phyloP scores from a whole-genome alignment of 2,888 invertebrate genomes.

The Tanytarsus gracilentus region DNA sequence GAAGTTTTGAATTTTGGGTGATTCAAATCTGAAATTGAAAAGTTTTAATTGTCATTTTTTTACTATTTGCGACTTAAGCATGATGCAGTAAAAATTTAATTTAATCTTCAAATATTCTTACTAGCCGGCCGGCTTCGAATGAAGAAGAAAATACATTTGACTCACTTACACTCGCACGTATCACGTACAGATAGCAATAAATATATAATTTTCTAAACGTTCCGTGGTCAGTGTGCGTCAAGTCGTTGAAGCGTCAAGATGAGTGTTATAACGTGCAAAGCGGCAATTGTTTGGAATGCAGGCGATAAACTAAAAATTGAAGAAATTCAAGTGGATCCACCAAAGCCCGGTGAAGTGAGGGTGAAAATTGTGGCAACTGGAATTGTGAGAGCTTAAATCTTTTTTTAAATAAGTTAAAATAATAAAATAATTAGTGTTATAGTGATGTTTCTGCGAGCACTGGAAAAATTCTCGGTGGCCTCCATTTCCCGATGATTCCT shows the following conservation, averaged over 20 bases:
- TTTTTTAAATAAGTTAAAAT: neutral
- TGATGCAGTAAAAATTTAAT: too few species aligned
- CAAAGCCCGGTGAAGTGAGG: conserved; percentile 12
- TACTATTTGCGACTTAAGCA: too few species aligned
- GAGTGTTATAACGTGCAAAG: conserved; percentile 9
- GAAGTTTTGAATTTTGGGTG: neutral
- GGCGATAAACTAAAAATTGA: conserved; percentile 8
- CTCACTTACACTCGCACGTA: too few species aligned
- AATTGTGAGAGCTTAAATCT: neutral
- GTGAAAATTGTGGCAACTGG: conserved; percentile 15
- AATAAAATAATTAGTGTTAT: conserved; percentile 53
- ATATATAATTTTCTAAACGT: neutral
- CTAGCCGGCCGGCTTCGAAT: too few species aligned
- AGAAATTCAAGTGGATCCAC: conserved; percentile 24
- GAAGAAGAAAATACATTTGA: too few species aligned
- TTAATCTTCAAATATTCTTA: too few species aligned
- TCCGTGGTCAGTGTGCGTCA: neutral
- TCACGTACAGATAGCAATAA: too few species aligned
- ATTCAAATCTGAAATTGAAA: too few species aligned
- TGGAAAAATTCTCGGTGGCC: conserved; percentile 83
- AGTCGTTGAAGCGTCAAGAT: neutral
- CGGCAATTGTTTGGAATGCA: conserved; percentile 21
- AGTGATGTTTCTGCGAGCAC: conserved; percentile 85
- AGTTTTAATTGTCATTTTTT: too few species aligned
- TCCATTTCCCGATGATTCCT: conserved; percentile 75